Percentiles rank a stretch among this genome's conserved stretches.
These are phyloP conservation scores for Limnephilus lunatus DNA, from an alignment of 2,888 invertebrate genomes.

Conservation along the genomic window DNA sequence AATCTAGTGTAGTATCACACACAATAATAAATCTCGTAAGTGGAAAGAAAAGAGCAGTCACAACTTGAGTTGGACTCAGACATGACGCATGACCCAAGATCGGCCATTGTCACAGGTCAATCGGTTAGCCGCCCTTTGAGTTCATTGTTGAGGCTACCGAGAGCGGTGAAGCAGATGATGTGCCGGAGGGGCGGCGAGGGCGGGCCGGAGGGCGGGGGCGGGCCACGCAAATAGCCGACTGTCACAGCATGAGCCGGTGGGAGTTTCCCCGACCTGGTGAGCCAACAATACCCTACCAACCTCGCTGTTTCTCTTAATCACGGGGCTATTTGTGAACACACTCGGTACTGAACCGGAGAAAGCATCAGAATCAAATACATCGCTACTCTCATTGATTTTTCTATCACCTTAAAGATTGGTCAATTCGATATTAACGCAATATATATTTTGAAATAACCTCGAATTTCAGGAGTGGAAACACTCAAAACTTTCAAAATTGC, in stretches of 20 bases:
- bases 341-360: background rate
- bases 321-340: background rate
- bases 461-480: no score
- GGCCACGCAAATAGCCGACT: conserved; percentile 25
- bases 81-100: background rate
- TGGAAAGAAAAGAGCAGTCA: no score
- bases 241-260: conserved; percentile 26
- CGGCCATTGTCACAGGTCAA: background rate
- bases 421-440: background rate
- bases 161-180: background rate
- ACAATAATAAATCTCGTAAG: no score
- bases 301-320: background rate
- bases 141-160: conserved; percentile 9
- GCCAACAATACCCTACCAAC: background rate
- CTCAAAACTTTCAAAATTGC: no score
- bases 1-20: no score
- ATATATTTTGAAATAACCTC: background rate
- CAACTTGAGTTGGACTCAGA: no score
- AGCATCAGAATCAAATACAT: background rate
- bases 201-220: background rate
- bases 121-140: background rate
- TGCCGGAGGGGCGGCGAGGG: background rate
- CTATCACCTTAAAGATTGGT: background rate
- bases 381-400: background rate
- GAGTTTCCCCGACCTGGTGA: conserved; percentile 27